A percentile compares a stretch with the other conserved stretches of the same genome.
These are phyloP conservation scores for Drosophila nr. fundita DNA, from an alignment of 2,888 invertebrate genomes.

Conservation along the genomic window DNA sequence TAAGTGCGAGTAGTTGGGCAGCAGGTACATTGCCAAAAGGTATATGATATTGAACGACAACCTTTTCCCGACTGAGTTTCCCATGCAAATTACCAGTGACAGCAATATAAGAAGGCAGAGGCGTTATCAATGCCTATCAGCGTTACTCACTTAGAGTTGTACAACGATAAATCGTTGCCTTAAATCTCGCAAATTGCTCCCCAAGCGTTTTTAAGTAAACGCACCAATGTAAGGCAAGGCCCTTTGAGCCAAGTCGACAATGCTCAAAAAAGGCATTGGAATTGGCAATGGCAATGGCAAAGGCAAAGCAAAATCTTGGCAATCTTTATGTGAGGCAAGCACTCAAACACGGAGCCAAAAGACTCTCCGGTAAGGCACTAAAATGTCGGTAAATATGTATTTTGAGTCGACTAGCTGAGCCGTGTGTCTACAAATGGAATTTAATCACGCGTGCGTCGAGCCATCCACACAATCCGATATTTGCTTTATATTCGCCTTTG, in stretches of 20 bases:
- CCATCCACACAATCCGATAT: slow-evolving; percentile 62
- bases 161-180: slow-evolving; percentile 69
- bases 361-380: slow-evolving; percentile 57
- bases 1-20: slow-evolving; percentile 7
- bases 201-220: slow-evolving; percentile 69
- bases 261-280: slow-evolving; percentile 3
- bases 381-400: slow-evolving; percentile 45
- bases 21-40: neutral
- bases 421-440: slow-evolving; percentile 75
- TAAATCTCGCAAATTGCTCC: slow-evolving; percentile 77
- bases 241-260: slow-evolving; percentile 17
- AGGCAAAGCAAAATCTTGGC: slow-evolving; percentile 62
- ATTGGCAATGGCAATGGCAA: neutral
- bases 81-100: slow-evolving; percentile 67
- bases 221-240: slow-evolving; percentile 55
- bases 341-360: slow-evolving; percentile 52
- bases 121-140: slow-evolving; percentile 60
- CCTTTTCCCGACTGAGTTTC: slow-evolving; percentile 54
- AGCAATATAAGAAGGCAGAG: slow-evolving; percentile 3
- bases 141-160: slow-evolving; percentile 59
- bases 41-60: slow-evolving; percentile 49
- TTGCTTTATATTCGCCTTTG: slow-evolving; percentile 73
- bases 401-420: slow-evolving; percentile 30
- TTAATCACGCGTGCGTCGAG: slow-evolving; percentile 73
- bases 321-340: slow-evolving; percentile 74